Evolutionary conservation across 2,113 vertebrate species (phyloP).

Genomic region (Rynchops niger): DNA sequence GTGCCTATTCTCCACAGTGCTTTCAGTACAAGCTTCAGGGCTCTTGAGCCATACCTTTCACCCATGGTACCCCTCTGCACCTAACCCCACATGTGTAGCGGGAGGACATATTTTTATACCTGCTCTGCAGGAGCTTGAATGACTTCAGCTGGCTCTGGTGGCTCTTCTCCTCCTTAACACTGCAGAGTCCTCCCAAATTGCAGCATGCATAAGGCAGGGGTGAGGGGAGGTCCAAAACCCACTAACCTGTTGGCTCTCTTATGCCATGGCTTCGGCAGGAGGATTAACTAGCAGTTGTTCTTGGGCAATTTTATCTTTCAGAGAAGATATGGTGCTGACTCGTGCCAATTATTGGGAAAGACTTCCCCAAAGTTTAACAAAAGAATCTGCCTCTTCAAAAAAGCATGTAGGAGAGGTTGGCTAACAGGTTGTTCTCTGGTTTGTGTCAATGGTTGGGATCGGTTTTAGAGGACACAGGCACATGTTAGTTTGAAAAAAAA

Average conservation of each 20-base stretch:
- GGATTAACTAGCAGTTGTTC: neutral
- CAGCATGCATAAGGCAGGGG: neutral
- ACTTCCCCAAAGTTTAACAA: neutral
- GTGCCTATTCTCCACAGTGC: neutral
- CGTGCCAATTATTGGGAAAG: neutral
- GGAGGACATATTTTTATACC: neutral
- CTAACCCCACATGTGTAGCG: neutral
- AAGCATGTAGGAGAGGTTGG: accelerated
- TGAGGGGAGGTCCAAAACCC: neutral
- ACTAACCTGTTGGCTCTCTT: neutral
- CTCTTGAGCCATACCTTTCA: neutral
- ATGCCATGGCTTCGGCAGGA: neutral
- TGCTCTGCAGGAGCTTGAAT: neutral
- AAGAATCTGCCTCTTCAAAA: neutral
- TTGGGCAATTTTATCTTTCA: neutral
- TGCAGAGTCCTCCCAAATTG: neutral
- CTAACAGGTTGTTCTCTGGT: neutral
- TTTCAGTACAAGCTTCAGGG: neutral
- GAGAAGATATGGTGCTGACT: neutral
- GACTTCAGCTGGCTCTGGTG: neutral
- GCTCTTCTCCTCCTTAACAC: neutral
- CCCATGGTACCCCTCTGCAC: neutral
- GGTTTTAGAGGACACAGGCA: neutral
- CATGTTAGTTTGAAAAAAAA: neutral
- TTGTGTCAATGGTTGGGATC: neutral